Evolutionary conservation across 2,888 invertebrate genomes (phyloP).

Genomic region (Gastracanthus pulcherrimus): DNA sequence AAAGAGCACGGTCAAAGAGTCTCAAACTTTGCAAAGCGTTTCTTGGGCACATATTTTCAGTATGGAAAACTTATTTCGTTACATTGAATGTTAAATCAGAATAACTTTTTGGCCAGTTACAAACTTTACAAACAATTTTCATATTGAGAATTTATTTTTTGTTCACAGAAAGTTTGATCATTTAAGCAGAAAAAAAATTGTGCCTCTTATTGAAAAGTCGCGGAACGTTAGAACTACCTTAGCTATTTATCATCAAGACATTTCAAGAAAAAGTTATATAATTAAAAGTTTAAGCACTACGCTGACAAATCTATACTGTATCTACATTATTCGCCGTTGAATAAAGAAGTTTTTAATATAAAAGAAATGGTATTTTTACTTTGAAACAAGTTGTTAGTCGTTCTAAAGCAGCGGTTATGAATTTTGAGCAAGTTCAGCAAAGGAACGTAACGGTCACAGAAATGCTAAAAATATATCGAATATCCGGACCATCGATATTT

Average conservation of each 20-base stretch:
- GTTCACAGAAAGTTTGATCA: no score
- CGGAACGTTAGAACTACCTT: not conserved
- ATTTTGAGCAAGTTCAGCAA: no score
- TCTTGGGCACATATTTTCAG: not conserved
- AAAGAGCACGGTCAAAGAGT: not conserved
- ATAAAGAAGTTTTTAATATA: no score
- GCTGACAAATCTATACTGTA: not conserved
- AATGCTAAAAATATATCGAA: constrained; percentile 7
- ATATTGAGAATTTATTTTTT: no score
- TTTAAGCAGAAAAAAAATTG: no score
- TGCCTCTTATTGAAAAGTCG: not conserved
- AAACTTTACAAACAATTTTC: not conserved
- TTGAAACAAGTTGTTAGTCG: no score
- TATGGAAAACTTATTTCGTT: not conserved
- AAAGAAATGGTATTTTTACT: no score
- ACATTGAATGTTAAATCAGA: not conserved
- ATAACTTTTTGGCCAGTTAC: not conserved
- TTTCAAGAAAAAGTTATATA: no score
- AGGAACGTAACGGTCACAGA: no score
- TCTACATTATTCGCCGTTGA: no score
- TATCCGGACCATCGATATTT: not conserved
- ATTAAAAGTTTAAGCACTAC: no score
- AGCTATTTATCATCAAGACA: not conserved
- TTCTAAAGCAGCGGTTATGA: no score
- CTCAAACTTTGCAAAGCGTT: not conserved